Percentiles rank a stretch among this genome's conserved stretches.
Evolutionary conservation across 2,113 vertebrate genomes (phyloP).

Genomic region (Ciconia boyciana): DNA sequence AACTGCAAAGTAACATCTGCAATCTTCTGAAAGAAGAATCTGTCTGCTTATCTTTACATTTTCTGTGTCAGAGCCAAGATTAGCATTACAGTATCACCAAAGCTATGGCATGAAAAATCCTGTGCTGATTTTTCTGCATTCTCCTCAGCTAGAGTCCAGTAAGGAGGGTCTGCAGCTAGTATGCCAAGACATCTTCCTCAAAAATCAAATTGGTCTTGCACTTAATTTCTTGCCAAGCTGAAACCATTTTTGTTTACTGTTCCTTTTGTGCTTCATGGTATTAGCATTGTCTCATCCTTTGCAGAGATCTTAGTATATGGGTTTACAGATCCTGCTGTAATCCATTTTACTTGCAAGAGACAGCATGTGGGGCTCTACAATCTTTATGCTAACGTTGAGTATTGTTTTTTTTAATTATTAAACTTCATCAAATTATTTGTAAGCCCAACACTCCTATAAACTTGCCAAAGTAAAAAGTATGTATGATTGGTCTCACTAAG

Average conservation of each 20-base stretch:
- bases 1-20: not conserved
- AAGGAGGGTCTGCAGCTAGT: not conserved
- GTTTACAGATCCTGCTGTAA: not conserved
- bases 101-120: not conserved
- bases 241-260: not conserved
- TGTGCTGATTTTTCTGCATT: not conserved
- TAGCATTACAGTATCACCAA: not conserved
- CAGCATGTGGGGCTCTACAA: not conserved
- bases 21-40: not conserved
- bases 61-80: not conserved
- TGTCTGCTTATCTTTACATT: not conserved
- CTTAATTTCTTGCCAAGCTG: not conserved
- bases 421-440: not conserved
- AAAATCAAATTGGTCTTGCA: not conserved
- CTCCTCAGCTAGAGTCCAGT: not conserved
- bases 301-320: not conserved
- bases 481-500: not conserved
- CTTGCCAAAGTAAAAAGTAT: not conserved
- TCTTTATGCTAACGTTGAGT: not conserved
- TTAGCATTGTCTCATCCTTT: not conserved
- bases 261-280: not conserved
- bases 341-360: not conserved
- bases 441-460: not conserved
- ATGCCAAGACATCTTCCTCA: not conserved
- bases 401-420: not conserved